Percentiles rank a stretch among this genome's conserved stretches.
Evolutionary conservation across 1,140 invertebrate genomes (phyloP).

Genomic region (Atta cephalotes): DNA sequence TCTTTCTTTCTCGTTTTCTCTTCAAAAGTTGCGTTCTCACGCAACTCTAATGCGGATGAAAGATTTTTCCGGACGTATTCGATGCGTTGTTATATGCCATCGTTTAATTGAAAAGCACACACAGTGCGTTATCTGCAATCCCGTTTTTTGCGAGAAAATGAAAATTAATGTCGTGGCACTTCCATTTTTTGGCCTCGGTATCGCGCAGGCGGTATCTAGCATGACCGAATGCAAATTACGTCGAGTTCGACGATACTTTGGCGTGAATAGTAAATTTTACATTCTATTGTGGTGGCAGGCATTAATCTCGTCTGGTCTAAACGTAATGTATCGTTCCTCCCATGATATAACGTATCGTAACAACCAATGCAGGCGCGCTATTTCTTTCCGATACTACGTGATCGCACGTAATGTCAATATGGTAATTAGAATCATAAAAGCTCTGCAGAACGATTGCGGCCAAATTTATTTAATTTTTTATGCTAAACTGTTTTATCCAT

Average conservation of each 20-base stretch:
- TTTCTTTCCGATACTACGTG: constrained; percentile 54
- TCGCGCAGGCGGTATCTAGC: constrained; percentile 27
- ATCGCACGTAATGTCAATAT: constrained; percentile 56
- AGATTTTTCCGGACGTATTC: constrained; percentile 13
- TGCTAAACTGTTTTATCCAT: not conserved
- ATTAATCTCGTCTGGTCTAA: constrained; percentile 57
- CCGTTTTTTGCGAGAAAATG: constrained; percentile 54
- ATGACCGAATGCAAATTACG: constrained; percentile 51
- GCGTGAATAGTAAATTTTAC: constrained; percentile 54
- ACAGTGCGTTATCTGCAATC: constrained; percentile 37
- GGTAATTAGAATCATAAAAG: constrained; percentile 52
- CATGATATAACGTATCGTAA: constrained; percentile 22
- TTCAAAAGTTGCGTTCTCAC: not conserved
- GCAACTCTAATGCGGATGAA: constrained; percentile 54
- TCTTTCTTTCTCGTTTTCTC: not conserved
- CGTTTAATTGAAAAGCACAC: constrained; percentile 58
- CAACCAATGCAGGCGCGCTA: constrained; percentile 3
- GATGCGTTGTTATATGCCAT: constrained; percentile 29
- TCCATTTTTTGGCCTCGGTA: constrained; percentile 31
- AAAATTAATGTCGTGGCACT: constrained; percentile 44
- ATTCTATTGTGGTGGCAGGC: constrained; percentile 49
- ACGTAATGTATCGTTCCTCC: constrained; percentile 46
- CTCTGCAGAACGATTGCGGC: not conserved
- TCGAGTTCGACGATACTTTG: constrained; percentile 36
- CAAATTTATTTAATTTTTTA: constrained; percentile 42